phyloP scores from a whole-genome alignment of 2,888 invertebrate species.

The Reticulitermes lucifugus region DNA sequence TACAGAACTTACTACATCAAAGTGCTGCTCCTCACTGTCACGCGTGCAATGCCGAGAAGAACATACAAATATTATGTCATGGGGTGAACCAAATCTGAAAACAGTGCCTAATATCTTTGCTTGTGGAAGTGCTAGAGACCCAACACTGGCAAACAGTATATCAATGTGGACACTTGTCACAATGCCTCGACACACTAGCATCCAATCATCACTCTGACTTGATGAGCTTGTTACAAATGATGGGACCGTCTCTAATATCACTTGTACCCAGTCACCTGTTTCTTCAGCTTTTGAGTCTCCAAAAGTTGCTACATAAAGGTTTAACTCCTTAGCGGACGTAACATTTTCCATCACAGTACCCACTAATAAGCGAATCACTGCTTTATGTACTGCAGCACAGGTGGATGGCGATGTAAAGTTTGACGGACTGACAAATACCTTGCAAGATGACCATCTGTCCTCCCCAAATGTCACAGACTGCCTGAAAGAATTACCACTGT shows the following conservation, averaged over 20 bases:
- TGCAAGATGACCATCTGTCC: constrained; percentile 59
- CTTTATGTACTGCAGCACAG: constrained; percentile 60
- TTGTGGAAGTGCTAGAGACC: constrained; percentile 64
- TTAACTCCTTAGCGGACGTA: constrained; percentile 58
- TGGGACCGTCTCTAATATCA: constrained; percentile 58
- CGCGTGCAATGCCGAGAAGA: not conserved
- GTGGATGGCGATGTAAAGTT: constrained; percentile 57
- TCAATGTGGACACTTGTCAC: constrained; percentile 61
- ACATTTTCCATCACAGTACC: constrained; percentile 57
- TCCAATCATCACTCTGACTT: constrained; percentile 59
- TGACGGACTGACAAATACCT: constrained; percentile 55
- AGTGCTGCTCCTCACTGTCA: constrained; percentile 15
- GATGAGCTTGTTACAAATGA: constrained; percentile 57
- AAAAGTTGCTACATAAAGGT: constrained; percentile 63
- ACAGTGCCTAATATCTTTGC: constrained; percentile 62
- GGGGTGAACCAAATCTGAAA: constrained; percentile 51
- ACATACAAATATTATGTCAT: constrained; percentile 44
- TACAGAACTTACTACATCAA: constrained; percentile 62
- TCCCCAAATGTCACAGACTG: constrained; percentile 60
- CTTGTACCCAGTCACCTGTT: constrained; percentile 65
- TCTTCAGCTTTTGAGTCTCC: constrained; percentile 65
- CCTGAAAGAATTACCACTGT: constrained; percentile 50
- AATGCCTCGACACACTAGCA: constrained; percentile 61
- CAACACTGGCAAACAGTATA: constrained; percentile 66
- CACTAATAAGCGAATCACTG: constrained; percentile 57